phyloP scores from a whole-genome alignment of 2,113 vertebrate species.

The Rhynchomys soricoides region DNA sequence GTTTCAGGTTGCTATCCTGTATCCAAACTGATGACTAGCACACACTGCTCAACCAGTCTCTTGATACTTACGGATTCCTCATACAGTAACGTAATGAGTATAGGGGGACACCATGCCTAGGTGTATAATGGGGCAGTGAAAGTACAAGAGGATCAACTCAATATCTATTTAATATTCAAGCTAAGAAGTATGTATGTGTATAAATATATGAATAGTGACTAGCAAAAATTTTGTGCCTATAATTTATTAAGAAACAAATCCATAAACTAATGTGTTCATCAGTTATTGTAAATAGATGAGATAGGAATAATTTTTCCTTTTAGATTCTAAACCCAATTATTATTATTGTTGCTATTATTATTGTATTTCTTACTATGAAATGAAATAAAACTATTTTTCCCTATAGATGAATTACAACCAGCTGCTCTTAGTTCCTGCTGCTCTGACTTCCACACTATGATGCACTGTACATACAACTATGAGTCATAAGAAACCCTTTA shows the following conservation, averaged over 20 bases:
- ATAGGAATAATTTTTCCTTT: not conserved
- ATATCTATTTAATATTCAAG: constrained; percentile 25
- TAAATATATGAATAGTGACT: not conserved
- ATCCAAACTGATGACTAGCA: not conserved
- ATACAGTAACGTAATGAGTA: not conserved
- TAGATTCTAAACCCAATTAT: not conserved
- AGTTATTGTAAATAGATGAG: not conserved
- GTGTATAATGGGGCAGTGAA: not conserved
- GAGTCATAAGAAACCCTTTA: not conserved
- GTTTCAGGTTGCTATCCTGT: not conserved
- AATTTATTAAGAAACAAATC: not conserved
- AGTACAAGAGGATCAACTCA: not conserved
- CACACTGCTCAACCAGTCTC: not conserved
- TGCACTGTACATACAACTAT: not conserved
- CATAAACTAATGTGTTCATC: not conserved
- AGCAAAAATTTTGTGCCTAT: not conserved
- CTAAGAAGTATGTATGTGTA: not conserved
- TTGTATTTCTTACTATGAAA: not conserved
- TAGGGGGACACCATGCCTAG: not conserved
- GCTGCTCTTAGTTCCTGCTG: not conserved
- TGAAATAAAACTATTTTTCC: constrained; percentile 27
- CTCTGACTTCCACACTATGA: not conserved
- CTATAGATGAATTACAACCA: not conserved
- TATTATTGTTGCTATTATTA: not conserved
- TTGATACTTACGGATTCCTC: not conserved